A percentile compares a stretch with the other conserved stretches of the same genome.
Evolutionary conservation across 2,797 vertebrate genomes (phyloP).

Genomic region (Myiothlypis chrysogaster): DNA sequence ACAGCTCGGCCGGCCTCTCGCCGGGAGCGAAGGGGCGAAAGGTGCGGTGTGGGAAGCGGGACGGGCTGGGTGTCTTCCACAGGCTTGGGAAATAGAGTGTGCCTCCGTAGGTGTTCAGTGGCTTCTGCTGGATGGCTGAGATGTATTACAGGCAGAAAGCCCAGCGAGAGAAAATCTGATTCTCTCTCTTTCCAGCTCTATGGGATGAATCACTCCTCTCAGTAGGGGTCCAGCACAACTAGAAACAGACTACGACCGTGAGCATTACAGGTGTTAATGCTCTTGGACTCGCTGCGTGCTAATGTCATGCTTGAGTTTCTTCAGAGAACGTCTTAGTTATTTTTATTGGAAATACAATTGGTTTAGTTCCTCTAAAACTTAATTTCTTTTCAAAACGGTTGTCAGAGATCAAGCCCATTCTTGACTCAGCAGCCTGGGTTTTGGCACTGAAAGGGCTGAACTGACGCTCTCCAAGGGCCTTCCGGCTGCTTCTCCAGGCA

Average conservation of each 20-base stretch:
- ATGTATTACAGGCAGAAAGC: not conserved
- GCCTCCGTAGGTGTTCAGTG: not conserved
- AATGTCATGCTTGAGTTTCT: not conserved
- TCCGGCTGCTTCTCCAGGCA: not conserved
- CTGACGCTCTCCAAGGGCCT: not conserved
- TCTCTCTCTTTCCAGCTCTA: not conserved
- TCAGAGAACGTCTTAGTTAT: not conserved
- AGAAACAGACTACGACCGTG: fast-evolving
- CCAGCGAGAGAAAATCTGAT: not conserved
- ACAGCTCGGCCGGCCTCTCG: too few relatives aligned
- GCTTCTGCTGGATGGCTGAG: not conserved
- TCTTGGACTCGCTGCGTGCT: fast-evolving
- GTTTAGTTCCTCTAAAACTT: not conserved
- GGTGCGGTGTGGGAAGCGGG: not conserved
- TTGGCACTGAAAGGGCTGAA: not conserved
- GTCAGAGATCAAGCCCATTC: not conserved
- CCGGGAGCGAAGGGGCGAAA: not conserved
- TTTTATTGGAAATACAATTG: not conserved
- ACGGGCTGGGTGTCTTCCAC: not conserved
- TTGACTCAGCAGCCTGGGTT: not conserved
- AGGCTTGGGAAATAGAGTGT: not conserved
- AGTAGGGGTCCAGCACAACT: not conserved
- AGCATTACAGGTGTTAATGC: not conserved
- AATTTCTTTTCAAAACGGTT: not conserved
- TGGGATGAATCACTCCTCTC: not conserved